Base-by-base conservation (phyloP, 2,113 vertebrate genomes). In the Melanotaenia duboulayi region DNA sequence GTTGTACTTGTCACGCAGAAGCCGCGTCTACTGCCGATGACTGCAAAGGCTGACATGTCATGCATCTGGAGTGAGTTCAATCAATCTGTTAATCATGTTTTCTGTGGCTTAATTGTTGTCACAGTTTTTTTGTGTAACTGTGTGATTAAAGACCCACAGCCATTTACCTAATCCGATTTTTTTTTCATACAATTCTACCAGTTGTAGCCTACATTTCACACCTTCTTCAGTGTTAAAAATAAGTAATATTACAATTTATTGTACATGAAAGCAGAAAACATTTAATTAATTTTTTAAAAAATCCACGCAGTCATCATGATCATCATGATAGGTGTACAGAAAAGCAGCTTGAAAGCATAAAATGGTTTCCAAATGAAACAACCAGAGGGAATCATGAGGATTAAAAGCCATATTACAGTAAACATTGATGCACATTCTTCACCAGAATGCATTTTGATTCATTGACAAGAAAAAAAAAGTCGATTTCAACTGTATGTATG, bases 361-460 rank as follows among this genome's bases (percentile, higher is more conserved):
- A 3, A 84, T 16, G 24, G 7, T 46, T 22, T 37, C 52, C 60
- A 76, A 59, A 78, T 74, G n/a, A 78, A 50, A 74, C 35, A 40
- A 66, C 20, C 24, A 13, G 42, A 13, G 37, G 48, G 49, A 13
- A 57, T 76, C 69, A 74, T 42, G 19, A 48, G 40, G 5, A 14
- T 35, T 35, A 35, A 1, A 35, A 9, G 32, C 32, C 28, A 28
- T 8, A 8, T 6, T 48, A 19, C 13, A 48, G 17, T n/a, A 9
- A 48, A n/a, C 44, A 48, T 8, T 19, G 44, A 48, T 14, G 44
- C 5, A 3, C 17, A 19, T 20, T 5, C 12, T 51, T 59, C 10
- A 37, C 11, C 3, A 32, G 28, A 11, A 19, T 46, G 3, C 16
- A 9, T 12, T 17, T 16, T 22, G 9, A n/a, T 28, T 44, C 39